A percentile compares a stretch with the other conserved stretches of the same genome.
Conservation (phyloP, 2,888 invertebrate genomes). For the Papilio gigon region DNA sequence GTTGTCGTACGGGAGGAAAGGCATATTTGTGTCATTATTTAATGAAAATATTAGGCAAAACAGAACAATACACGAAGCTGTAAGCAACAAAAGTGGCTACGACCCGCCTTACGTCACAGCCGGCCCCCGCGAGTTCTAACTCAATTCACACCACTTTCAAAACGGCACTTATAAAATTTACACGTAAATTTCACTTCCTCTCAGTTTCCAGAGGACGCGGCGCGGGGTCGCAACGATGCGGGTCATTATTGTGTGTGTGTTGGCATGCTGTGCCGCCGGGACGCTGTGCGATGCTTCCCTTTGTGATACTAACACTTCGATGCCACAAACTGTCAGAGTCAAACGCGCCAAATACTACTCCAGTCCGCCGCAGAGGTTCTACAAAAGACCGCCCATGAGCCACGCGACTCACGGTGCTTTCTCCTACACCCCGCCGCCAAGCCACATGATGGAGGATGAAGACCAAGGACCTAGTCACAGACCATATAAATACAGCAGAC, state of each 20-base stretch:
- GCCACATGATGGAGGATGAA: slow-evolving; percentile 54
- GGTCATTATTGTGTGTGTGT: slow-evolving; percentile 45
- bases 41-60: too few relatives aligned
- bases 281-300: slow-evolving; percentile 52
- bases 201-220: slow-evolving; percentile 61
- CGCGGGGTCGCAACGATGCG: slow-evolving; percentile 44
- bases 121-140: slow-evolving; percentile 58
- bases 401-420: slow-evolving; percentile 57
- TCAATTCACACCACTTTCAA: slow-evolving; percentile 75
- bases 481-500: slow-evolving; percentile 67
- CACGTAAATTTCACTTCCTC: slow-evolving; percentile 59
- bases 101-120: slow-evolving; percentile 52
- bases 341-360: slow-evolving; percentile 70
- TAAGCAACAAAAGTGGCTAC: slow-evolving; percentile 49
- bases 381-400: slow-evolving; percentile 60
- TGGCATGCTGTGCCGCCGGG: slow-evolving; percentile 55
- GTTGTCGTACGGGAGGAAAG: too few relatives aligned
- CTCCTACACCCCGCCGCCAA: slow-evolving; percentile 70
- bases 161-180: slow-evolving; percentile 69
- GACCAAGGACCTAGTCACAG: slow-evolving; percentile 49
- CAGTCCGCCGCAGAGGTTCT: slow-evolving; percentile 60
- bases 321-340: slow-evolving; percentile 54
- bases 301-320: slow-evolving; percentile 49
- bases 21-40: too few relatives aligned
- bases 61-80: background rate